A percentile compares a stretch with the other conserved stretches of the same genome.
Evolutionary conservation across 2,797 vertebrate genomes (phyloP).

Genomic region (Corythornis leucogaster): DNA sequence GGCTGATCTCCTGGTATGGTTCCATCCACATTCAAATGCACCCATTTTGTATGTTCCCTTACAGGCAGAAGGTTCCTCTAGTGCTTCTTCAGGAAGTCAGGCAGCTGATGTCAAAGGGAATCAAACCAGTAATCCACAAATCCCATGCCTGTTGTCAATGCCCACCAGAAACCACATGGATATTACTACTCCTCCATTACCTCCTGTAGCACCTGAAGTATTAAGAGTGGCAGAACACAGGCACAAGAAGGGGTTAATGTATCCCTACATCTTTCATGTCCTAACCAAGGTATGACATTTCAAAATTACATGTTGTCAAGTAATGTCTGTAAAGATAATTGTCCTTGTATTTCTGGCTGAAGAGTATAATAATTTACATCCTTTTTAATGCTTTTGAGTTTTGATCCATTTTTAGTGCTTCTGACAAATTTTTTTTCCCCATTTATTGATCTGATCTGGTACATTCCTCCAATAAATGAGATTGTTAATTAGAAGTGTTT

Average conservation of each 20-base stretch:
- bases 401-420: background rate
- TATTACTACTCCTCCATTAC: slow-evolving; percentile 93
- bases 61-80: slow-evolving; percentile 85
- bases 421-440: background rate
- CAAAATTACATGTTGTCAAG: background rate
- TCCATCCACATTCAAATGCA: background rate
- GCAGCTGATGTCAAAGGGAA: slow-evolving; percentile 82
- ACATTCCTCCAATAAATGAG: background rate
- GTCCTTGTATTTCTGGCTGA: background rate
- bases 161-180: slow-evolving; percentile 98
- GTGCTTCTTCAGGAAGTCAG: slow-evolving; percentile 81
- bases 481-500: background rate
- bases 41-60: slow-evolving; percentile 41
- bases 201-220: slow-evolving; percentile 91
- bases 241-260: slow-evolving; percentile 96
- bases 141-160: slow-evolving; percentile 95
- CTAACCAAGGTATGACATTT: slow-evolving; percentile 89
- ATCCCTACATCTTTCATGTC: slow-evolving; percentile 94
- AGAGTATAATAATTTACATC: background rate
- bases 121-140: slow-evolving; percentile 83
- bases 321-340: background rate
- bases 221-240: slow-evolving; percentile 94
- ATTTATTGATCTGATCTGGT: background rate
- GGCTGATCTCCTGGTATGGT: background rate
- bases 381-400: background rate